These are phyloP conservation scores for Bombus turneri DNA, from an alignment of 1,140 invertebrate genomes.

Conservation along the genomic window DNA sequence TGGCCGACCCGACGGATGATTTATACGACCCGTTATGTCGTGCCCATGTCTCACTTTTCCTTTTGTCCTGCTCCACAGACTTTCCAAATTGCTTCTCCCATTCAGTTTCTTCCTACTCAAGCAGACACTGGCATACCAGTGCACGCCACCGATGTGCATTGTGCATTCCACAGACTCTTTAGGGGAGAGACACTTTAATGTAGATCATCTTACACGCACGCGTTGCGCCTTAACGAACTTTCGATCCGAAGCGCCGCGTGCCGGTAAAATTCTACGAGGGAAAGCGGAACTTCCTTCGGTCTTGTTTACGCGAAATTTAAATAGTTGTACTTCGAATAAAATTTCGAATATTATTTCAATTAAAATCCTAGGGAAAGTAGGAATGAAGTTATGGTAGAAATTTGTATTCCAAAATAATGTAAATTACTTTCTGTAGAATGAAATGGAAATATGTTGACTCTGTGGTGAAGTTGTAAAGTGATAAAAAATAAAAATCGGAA, in stretches of 20 bases:
- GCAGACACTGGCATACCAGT: constrained; percentile 27
- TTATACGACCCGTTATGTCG: constrained; percentile 76
- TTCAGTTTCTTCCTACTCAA: constrained; percentile 61
- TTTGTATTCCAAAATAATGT: background rate
- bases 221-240: constrained; percentile 3
- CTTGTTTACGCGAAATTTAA: background rate
- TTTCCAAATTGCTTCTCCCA: constrained; percentile 67
- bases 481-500: too few species aligned
- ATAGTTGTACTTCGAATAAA: background rate
- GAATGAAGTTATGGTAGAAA: background rate
- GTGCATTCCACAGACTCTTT: constrained; percentile 29
- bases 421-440: background rate
- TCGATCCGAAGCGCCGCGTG: background rate
- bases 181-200: constrained; percentile 22
- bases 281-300: background rate
- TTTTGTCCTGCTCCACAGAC: constrained; percentile 67
- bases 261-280: background rate
- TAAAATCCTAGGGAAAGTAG: background rate
- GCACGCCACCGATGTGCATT: constrained; percentile 32
- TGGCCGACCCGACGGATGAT: constrained; percentile 76
- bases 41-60: constrained; percentile 74
- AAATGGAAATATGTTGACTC: background rate
- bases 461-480: too few species aligned
- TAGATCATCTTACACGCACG: constrained; percentile 33
- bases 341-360: background rate